phyloP scores from a whole-genome alignment of 2,888 invertebrate species.

The Capitulum mitella region DNA sequence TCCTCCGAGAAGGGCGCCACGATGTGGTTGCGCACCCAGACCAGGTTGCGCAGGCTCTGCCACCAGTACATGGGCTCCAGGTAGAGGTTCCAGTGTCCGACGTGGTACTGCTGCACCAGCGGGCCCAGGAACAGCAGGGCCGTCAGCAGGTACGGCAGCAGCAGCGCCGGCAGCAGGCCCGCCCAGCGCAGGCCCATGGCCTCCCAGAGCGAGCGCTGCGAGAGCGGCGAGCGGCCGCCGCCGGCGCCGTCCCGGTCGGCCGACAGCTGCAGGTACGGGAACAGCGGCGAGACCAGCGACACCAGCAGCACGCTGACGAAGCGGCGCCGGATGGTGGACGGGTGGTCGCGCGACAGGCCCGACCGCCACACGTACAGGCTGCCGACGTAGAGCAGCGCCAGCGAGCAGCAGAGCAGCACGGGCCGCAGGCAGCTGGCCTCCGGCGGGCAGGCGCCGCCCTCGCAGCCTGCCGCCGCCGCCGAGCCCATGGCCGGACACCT shows the following conservation, averaged over 20 bases:
- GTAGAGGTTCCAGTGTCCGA: constrained; percentile 15
- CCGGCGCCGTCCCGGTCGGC: neutral
- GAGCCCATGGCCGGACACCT: neutral
- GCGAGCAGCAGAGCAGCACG: constrained; percentile 32
- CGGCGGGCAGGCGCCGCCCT: neutral
- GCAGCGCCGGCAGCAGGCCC: constrained; percentile 64
- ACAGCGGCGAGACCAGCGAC: constrained; percentile 68
- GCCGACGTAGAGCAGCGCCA: constrained; percentile 36
- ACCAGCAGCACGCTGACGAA: constrained; percentile 78
- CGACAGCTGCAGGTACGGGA: constrained; percentile 41
- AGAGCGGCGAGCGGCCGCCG: no score
- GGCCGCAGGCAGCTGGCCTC: neutral
- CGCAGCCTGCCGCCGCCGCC: neutral
- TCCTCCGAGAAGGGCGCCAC: constrained; percentile 92
- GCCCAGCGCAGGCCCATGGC: constrained; percentile 62
- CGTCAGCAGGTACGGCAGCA: constrained; percentile 69
- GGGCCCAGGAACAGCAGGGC: constrained; percentile 77
- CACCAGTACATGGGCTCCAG: constrained; percentile 63
- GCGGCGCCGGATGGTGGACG: constrained; percentile 74
- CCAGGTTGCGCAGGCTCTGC: constrained; percentile 60
- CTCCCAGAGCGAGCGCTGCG: constrained; percentile 26
- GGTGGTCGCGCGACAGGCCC: constrained; percentile 62
- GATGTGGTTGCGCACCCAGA: constrained; percentile 80
- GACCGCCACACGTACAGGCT: constrained; percentile 37
- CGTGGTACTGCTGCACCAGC: constrained; percentile 30